Evolutionary conservation across 2,888 invertebrate species (phyloP).

Genomic region (Panorpa germanica): DNA sequence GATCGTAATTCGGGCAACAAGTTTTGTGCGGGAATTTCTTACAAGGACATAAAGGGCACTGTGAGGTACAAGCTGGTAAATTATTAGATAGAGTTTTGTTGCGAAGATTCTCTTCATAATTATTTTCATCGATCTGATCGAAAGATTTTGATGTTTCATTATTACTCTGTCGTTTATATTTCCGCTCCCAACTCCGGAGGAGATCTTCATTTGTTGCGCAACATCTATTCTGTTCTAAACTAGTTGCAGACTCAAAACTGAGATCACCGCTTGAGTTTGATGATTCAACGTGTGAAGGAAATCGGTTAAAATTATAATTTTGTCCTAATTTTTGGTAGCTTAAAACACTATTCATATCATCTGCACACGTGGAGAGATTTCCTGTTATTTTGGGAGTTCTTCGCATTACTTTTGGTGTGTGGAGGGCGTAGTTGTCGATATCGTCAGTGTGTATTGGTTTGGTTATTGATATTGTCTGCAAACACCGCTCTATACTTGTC

Average conservation of each 20-base stretch:
- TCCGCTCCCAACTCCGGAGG: constrained; percentile 12
- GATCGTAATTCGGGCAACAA: constrained; percentile 19
- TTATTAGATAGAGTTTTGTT: constrained; percentile 17
- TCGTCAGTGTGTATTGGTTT: constrained; percentile 10
- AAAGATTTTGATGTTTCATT: constrained; percentile 30
- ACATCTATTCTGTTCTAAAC: constrained; percentile 18
- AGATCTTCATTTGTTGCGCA: constrained; percentile 15
- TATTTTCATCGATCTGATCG: constrained; percentile 32
- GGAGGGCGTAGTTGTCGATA: constrained; percentile 23
- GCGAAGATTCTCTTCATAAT: constrained; percentile 22
- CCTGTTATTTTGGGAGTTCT: constrained; percentile 44
- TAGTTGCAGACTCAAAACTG: constrained; percentile 30
- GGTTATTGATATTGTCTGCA: constrained; percentile 13
- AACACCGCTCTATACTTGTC: constrained; percentile 20
- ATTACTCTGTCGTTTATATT: constrained; percentile 12
- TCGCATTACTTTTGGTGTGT: constrained; percentile 37
- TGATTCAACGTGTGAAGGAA: constrained; percentile 17
- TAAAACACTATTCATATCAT: constrained; percentile 36
- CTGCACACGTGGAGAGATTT: constrained; percentile 42
- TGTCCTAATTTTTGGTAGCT: constrained; percentile 32
- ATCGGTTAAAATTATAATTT: constrained; percentile 24
- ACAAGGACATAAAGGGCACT: constrained; percentile 21
- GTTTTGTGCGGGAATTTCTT: constrained; percentile 10
- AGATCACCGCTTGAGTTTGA: constrained; percentile 25
- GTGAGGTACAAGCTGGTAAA: constrained; percentile 18